phyloP scores from a whole-genome alignment of 2,797 vertebrate species.

The Chelon auratus region DNA sequence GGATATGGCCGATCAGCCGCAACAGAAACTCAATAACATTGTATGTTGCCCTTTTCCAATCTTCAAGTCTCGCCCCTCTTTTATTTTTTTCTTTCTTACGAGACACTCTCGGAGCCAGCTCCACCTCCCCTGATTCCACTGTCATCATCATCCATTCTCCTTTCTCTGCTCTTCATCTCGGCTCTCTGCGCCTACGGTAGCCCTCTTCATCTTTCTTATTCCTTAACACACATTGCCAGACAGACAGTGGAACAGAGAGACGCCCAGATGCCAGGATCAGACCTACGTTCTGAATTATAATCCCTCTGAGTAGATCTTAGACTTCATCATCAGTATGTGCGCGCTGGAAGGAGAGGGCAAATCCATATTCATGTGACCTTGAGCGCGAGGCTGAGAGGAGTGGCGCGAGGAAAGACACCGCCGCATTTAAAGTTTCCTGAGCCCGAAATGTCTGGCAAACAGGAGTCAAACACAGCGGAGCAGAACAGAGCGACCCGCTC shows the following conservation, averaged over 20 bases:
- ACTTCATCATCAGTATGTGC: slow-evolving; percentile 83
- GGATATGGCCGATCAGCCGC: slow-evolving; percentile 78
- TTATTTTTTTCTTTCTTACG: slow-evolving; percentile 35
- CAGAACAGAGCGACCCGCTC: slow-evolving; percentile 80
- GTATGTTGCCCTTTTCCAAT: slow-evolving; percentile 64
- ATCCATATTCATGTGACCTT: slow-evolving; percentile 97
- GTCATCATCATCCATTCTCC: slow-evolving; percentile 72
- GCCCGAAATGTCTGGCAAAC: slow-evolving; percentile 80
- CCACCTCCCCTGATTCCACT: slow-evolving; percentile 55
- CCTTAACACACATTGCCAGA: slow-evolving; percentile 65
- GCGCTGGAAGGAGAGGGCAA: slow-evolving; percentile 75
- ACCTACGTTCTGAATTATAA: slow-evolving; percentile 78
- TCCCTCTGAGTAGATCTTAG: slow-evolving; percentile 82
- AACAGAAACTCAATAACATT: slow-evolving; percentile 70
- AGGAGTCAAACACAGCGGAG: slow-evolving; percentile 78
- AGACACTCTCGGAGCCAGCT: slow-evolving; percentile 48
- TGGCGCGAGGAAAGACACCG: slow-evolving; percentile 65
- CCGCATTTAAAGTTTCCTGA: slow-evolving; percentile 81
- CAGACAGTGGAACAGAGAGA: slow-evolving; percentile 68
- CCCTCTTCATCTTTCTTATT: slow-evolving; percentile 73
- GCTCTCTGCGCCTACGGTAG: slow-evolving; percentile 51
- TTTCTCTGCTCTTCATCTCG: slow-evolving; percentile 56
- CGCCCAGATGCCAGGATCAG: slow-evolving; percentile 65
- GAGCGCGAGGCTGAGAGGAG: slow-evolving; percentile 78
- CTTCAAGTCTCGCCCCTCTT: slow-evolving; percentile 49